Base-by-base conservation (phyloP, 2,888 invertebrate genomes). In the Drosophila atripex region DNA sequence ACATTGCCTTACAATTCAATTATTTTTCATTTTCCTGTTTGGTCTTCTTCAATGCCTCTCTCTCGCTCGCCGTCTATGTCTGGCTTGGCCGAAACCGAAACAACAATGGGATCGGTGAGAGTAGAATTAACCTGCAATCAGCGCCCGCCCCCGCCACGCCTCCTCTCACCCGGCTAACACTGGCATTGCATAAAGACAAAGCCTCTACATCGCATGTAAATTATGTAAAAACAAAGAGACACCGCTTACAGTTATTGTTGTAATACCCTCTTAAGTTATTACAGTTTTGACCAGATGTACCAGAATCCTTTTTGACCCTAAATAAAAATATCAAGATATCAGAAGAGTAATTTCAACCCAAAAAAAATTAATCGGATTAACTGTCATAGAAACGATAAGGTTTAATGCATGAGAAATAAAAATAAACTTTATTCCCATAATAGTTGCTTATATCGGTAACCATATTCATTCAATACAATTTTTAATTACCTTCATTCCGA, bases 1-100 rank as follows among this genome's bases (percentile, higher is more conserved):
- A 72, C 69, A 74, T 55, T 73, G 79, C 68, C 86, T 74, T 88
- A 87, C 88, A 84, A 84, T 84, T 84, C 88, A 84, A 84, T 84
- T 88, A 84, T 88, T 87, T 84, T 88, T 78, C 76, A 80, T 84
- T 84, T 88, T 87, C 86, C 86, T 88, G 86, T 78, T 87, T 80
- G 80, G 76, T 87, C 86, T 87, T 78, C 74, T 84, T 86, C 68
- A 80, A 78, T 74, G 75, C 76, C 78, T 68, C 75, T 66, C 77
- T 68, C 71, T 70, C 3, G 3, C 21, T 23, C 9, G 28, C 18
- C 28, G 28, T 9, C 8, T 28, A 28, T 8, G 71, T 76, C 61
- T 65, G 60, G 45, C 70, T 9, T 64, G 55, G 70, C 28, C 45
- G 35, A 32, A 71, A 77, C 18, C 55, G 69, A 57, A 73, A 69